Conservation (phyloP, 2,113 vertebrate species). For the Istiophorus platypterus region DNA sequence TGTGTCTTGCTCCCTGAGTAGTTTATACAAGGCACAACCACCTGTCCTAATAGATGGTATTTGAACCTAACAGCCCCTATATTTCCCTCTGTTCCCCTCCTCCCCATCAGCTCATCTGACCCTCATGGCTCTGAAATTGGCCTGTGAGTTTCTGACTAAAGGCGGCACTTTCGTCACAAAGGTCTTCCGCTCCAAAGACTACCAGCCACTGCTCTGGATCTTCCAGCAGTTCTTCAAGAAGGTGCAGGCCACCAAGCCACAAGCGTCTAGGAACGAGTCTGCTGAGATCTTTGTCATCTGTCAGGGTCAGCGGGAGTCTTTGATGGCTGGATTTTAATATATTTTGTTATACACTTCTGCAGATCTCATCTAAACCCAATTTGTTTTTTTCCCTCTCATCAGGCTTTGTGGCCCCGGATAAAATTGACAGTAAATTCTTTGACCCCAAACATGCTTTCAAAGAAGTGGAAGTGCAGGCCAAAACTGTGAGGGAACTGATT, state of each 20-base stretch:
- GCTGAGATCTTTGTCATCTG: constrained; percentile 99
- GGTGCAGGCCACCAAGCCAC: constrained; percentile 96
- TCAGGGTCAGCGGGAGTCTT: constrained; percentile 85
- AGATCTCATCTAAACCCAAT: not conserved
- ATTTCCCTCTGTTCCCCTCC: not conserved
- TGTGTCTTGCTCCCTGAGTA: not conserved
- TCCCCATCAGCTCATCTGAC: constrained; percentile 89
- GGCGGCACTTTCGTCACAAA: constrained; percentile 97
- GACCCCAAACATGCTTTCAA: constrained; percentile 97
- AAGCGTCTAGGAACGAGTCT: constrained; percentile 95
- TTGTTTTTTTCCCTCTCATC: not conserved
- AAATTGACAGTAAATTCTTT: constrained; percentile 96
- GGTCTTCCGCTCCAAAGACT: constrained; percentile 97
- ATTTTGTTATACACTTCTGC: not conserved
- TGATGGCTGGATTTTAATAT: not conserved
- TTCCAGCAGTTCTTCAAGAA: constrained; percentile 97
- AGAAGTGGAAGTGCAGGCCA: constrained; percentile 93
- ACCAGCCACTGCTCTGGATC: constrained; percentile 97
- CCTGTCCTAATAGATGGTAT: not conserved
- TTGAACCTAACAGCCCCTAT: not conserved
- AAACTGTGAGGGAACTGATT: constrained; percentile 91
- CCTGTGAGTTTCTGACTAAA: constrained; percentile 92
- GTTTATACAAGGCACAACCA: not conserved
- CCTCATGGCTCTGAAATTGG: constrained; percentile 93
- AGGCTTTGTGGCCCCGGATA: constrained; percentile 96